A percentile compares a stretch with the other conserved stretches of the same genome.
Evolutionary conservation across 2,888 invertebrate species (phyloP).

Genomic region (Caenorhabditis imperialis): DNA sequence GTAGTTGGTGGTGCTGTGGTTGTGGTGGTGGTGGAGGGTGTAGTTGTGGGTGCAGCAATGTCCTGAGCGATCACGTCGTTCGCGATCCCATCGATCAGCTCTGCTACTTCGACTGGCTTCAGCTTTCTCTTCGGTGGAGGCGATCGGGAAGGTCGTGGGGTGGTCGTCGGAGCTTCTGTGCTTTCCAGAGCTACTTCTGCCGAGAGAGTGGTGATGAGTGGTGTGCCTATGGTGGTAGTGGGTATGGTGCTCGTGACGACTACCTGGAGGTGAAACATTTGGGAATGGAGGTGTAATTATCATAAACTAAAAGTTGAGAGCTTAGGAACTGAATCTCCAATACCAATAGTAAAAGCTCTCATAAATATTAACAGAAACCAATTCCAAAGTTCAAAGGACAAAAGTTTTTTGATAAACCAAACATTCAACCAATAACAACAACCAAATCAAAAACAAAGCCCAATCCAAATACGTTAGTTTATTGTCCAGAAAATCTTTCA

Average conservation of each 20-base stretch:
- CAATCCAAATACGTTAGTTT: too few species aligned
- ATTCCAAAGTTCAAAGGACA: neutral
- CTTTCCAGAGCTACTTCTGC: neutral
- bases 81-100: conserved; percentile 28
- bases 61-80: conserved; percentile 54
- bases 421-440: neutral
- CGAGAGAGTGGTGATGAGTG: conserved; percentile 8
- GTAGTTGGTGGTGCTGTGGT: conserved; percentile 34
- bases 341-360: too few species aligned
- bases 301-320: too few species aligned
- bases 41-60: conserved; percentile 12
- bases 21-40: neutral
- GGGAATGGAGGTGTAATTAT: too few species aligned
- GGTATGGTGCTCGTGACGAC: conserved; percentile 1
- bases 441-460: neutral
- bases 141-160: conserved; percentile 1
- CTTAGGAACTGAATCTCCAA: too few species aligned
- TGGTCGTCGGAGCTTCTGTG: neutral
- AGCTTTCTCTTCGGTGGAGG: conserved; percentile 4
- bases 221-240: conserved; percentile 13
- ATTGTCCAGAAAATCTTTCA: too few species aligned
- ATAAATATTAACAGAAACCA: conserved; percentile 2
- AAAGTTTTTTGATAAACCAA: conserved; percentile 4
- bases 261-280: conserved; percentile 1
- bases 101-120: conserved; percentile 24